Base-by-base conservation (phyloP, 35 echinoderm and acorn worm species). In the Heliocidaris tuberculata region DNA sequence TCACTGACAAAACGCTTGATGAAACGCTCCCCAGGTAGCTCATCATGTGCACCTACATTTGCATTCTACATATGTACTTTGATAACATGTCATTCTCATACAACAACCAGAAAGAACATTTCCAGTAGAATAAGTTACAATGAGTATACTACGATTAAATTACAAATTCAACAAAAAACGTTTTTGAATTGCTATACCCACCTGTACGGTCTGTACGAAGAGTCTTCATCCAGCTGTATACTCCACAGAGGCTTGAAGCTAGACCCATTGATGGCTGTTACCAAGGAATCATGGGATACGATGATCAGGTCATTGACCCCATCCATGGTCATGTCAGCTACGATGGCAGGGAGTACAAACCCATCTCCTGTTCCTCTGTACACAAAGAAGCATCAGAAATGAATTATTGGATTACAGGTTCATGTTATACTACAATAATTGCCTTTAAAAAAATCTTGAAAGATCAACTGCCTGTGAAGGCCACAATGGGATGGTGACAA, bases 261-360 rank as follows among this genome's bases (percentile, higher is more conserved):
- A 50, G 49, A 19, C 16, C 96, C 96, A 93, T 97, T 86, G 31
- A 97, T 50, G 1, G 92, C 95, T 15, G 93, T 85, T 24, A 92
- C 93, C 13, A 49, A 86, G 49, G 95, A 85, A 94, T 97, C 90
- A 92, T 90, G 91, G 12, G 95, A 60, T 30, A 94, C 92, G 4
- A 97, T 88, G 32, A 97, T 93, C 2, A 97, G 35, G 95, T 97
- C 96, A 93, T 94, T 90, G 5, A 93, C 31, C 50, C 93, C 95
- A 93, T 97, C 96, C 27, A 94, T 71, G 71, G 95, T 96, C 88
- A 97, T 59, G 30, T 97, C 96, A 31, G 88, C 95, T 70, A 97
- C 32, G 21, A 96, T 71, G 7, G 95, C 94, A 30, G 96, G 96
- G 13, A 96, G 95, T 13, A 92, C 59, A 11, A 96, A 88, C 60